Base-by-base conservation (phyloP, 37 sponge, comb jelly and placozoan genomes). In the Hexactinellida sp. region DNA sequence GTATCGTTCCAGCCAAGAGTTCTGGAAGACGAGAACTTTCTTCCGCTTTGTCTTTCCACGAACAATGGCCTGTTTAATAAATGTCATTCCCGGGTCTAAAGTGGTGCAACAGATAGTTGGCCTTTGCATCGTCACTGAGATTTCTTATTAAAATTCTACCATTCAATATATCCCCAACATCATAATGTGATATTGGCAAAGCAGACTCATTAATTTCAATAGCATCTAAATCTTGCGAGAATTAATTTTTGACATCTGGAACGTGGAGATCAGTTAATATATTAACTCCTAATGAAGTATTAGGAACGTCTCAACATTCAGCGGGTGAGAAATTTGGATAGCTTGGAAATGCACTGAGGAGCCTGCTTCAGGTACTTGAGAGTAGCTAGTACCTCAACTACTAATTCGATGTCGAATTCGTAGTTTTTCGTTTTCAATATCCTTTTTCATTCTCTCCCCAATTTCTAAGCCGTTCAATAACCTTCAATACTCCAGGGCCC, bases 101-200 rank as follows among this genome's bases (percentile, higher is more conserved):
- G 34, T 63, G 76, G 76, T 63, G 76, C 34, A 23, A 63, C 5
- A 63, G 5, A 63, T 63, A 63, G 34, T 63, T 63, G 76, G 13
- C 76, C 21, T 63, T 63, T 63, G 25, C 76, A 63, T 10, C 76
- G 13, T 63, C 34, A 63, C 32, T 63, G 76, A 63, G 76, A 16
- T 63, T 28, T 63, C 13, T 28, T 25, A 23, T 3, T 7, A 63
- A 7, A 32, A 63, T 28, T 25, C 3, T 63, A 7, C 76, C 76
- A 1, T 32, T 23, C 13, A 63, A 63, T 7, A 63, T 63, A 63
- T 63, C 76, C 34, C 76, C 28, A 63, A 63, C 76, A 63, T 63
- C 76, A 63, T 63, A 63, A 32, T 63, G 76, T 63, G 76, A 32
- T 63, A 63, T 63, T 23, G 76, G 76, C 3, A 28, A 63, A 63